Conservation (phyloP, 2,888 invertebrate species). For the Cheilosia vulpina region DNA sequence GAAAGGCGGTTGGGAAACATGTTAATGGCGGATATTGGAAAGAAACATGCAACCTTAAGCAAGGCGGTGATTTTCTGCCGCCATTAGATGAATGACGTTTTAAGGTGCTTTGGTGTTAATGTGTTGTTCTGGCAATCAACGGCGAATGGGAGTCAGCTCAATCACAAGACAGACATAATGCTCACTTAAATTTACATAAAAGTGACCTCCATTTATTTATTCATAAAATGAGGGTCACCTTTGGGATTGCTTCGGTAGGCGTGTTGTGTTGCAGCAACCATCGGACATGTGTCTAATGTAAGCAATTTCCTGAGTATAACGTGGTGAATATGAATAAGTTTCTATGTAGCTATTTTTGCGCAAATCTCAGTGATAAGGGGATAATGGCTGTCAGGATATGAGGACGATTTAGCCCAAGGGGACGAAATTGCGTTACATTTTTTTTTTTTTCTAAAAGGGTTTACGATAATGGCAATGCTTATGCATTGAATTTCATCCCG, state of each 20-base stretch:
- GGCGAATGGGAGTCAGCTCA: constrained; percentile 10
- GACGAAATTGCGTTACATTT: constrained; percentile 11
- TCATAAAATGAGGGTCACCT: constrained; percentile 68
- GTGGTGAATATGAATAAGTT: constrained; percentile 64
- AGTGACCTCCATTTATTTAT: constrained; percentile 68
- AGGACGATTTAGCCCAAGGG: constrained; percentile 45
- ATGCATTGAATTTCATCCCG: not conserved
- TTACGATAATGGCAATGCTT: not conserved
- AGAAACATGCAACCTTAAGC: constrained; percentile 55
- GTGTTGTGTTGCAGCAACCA: constrained; percentile 50
- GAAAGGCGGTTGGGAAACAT: constrained; percentile 41
- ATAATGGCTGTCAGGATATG: constrained; percentile 65
- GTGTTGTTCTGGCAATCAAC: constrained; percentile 48
- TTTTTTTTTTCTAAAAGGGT: constrained; percentile 6
- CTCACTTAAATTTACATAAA: constrained; percentile 59
- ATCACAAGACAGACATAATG: constrained; percentile 14
- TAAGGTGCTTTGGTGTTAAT: constrained; percentile 39
- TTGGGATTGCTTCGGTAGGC: constrained; percentile 49
- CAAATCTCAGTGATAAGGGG: constrained; percentile 72
- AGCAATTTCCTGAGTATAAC: constrained; percentile 57
- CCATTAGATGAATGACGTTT: constrained; percentile 15
- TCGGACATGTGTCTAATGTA: constrained; percentile 61
- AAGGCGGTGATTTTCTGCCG: constrained; percentile 20
- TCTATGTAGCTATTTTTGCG: constrained; percentile 14
- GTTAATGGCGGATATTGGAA: constrained; percentile 56